phyloP scores from a whole-genome alignment of 2,888 invertebrate genomes.

The Andrena praecox region DNA sequence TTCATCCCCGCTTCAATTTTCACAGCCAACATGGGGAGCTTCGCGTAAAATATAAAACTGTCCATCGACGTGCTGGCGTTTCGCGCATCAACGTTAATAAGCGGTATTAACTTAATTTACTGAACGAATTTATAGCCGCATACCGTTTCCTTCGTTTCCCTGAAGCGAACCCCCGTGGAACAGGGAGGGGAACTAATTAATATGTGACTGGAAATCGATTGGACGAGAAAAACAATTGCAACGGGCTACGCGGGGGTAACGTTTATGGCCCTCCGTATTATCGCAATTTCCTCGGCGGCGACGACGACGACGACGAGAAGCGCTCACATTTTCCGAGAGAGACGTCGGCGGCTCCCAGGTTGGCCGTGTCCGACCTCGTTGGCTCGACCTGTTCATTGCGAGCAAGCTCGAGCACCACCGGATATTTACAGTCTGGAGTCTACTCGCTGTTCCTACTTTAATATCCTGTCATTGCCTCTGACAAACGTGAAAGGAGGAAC shows the following conservation, averaged over 20 bases:
- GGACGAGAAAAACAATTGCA: not conserved
- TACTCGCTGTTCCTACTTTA: slow-evolving; percentile 79
- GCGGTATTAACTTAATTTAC: not conserved
- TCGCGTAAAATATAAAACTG: too few species aligned
- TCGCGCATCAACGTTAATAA: too few species aligned
- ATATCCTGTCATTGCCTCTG: slow-evolving; percentile 81
- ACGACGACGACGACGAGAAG: slow-evolving; percentile 1
- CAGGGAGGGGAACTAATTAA: not conserved
- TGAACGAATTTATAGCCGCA: not conserved
- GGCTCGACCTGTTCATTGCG: slow-evolving; percentile 69
- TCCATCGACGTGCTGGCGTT: too few species aligned
- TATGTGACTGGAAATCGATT: not conserved
- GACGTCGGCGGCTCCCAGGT: slow-evolving; percentile 40
- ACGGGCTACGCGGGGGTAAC: not conserved
- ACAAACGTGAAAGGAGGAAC: slow-evolving; percentile 76
- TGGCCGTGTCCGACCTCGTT: slow-evolving; percentile 62
- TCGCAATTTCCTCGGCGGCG: slow-evolving; percentile 36
- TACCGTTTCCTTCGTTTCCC: not conserved
- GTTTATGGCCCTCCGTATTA: slow-evolving; percentile 15
- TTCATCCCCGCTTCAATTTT: too few species aligned
- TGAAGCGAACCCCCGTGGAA: not conserved
- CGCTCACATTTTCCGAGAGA: slow-evolving; percentile 55
- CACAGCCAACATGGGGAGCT: too few species aligned
- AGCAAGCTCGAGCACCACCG: slow-evolving; percentile 72
- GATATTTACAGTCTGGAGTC: slow-evolving; percentile 82